Base-by-base conservation (phyloP, 2,113 vertebrate species). In the Neopipo cinnamomea region DNA sequence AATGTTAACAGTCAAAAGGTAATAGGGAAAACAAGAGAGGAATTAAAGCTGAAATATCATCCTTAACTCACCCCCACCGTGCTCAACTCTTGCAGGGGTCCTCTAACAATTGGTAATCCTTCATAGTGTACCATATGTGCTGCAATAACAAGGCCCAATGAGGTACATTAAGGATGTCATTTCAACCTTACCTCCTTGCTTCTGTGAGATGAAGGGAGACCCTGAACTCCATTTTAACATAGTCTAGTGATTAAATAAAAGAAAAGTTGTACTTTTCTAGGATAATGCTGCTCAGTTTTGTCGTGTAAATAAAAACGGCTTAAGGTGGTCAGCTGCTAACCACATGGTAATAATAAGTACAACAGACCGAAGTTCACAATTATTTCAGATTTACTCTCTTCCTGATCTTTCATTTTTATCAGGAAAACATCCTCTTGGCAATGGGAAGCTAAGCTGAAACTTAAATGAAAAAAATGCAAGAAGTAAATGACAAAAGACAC, bases 251-350 rank as follows among this genome's bases (percentile, higher is more conserved):
- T 58, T 58, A 83, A 95, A 91, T 58, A 94, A 97, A 95, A 96
- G 93, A 76, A 95, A 80, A 94, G 88, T 97, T 97, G 90, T 91
- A 74, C 88, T 93, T 93, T 79, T 56, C 92, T 94, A 93, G 97
- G 97, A 98, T 98, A 98, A 97, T 89, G 97, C 97, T 94, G 97
- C 98, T 98, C 95, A 97, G 98, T 97, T 98, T 98, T 98, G 98
- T 97, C 95, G 97, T 96, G 98, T 97, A 98, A 98, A 98, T 98
- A 97, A 96, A 97, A 97, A 97, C 87, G 79, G 98, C 97, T 98
- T 98, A 98, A 98, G 98, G 98, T 96, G 98, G 99, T 99, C 99
- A 99, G 99, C 99, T 99, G 99, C 98, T 98, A 98, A 97, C 99
- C 99, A 99, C 99, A 99, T 99, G 99, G 98, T 97, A 96, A 97